Evolutionary conservation across 2,113 vertebrate genomes (phyloP).

Genomic region (Synodontis membranacea): DNA sequence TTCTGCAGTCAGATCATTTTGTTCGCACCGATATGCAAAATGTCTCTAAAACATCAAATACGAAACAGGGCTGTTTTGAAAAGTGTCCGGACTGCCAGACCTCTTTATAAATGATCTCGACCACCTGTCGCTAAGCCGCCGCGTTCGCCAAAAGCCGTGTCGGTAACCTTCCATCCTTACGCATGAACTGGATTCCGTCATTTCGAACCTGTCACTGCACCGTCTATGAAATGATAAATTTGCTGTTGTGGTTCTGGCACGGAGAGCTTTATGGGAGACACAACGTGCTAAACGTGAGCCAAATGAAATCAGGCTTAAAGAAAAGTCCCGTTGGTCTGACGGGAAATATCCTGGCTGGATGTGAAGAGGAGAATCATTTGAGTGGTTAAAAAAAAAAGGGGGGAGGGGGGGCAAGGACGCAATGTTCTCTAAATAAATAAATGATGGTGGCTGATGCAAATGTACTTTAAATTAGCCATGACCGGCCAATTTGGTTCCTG

Average conservation of each 20-base stretch:
- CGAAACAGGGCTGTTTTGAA: background rate
- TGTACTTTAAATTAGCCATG: background rate
- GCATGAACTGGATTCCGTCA: conserved; percentile 34
- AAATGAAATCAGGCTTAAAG: conserved; percentile 37
- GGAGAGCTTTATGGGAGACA: conserved; percentile 17
- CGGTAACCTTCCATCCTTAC: conserved; percentile 22
- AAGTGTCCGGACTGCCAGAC: background rate
- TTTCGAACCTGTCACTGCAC: conserved; percentile 21
- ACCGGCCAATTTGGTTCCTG: background rate
- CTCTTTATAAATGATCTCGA: conserved; percentile 13
- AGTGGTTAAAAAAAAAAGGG: background rate
- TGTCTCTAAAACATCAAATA: background rate
- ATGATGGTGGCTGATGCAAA: background rate
- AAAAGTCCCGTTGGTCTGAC: conserved; percentile 22
- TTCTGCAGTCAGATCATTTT: background rate
- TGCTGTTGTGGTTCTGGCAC: background rate
- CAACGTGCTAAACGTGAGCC: background rate
- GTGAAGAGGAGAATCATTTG: background rate
- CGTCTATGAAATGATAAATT: conserved; percentile 28
- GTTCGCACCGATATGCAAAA: background rate
- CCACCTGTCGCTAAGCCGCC: conserved; percentile 22
- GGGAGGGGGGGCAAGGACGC: too few species aligned
- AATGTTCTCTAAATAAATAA: background rate
- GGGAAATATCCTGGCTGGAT: conserved; percentile 18
- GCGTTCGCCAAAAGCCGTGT: conserved; percentile 13